Conservation (phyloP, 1,140 invertebrate genomes). For the Pararge aegeria region DNA sequence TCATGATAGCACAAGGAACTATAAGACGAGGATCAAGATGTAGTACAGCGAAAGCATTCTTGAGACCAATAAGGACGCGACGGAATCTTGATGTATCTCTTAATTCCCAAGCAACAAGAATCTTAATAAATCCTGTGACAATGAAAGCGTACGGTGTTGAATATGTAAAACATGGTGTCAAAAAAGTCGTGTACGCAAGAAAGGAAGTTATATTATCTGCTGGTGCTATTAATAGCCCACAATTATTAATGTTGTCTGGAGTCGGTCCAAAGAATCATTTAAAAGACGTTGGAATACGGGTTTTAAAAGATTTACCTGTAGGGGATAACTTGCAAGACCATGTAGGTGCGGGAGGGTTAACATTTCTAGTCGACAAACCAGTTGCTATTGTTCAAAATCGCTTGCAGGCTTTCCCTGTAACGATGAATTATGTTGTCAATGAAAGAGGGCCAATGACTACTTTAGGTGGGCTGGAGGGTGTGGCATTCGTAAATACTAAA, state of each 20-base stretch:
- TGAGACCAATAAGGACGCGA: slow-evolving; percentile 87
- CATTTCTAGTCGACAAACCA: slow-evolving; percentile 88
- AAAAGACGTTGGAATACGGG: slow-evolving; percentile 83
- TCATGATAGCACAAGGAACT: slow-evolving; percentile 94
- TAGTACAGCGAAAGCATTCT: slow-evolving; percentile 94
- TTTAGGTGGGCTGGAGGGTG: slow-evolving; percentile 90
- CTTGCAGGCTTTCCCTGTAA: slow-evolving; percentile 86
- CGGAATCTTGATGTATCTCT: slow-evolving; percentile 90
- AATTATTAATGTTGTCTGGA: slow-evolving; percentile 93
- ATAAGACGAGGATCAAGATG: slow-evolving; percentile 92
- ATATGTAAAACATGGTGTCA: slow-evolving; percentile 85
- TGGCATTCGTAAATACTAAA: slow-evolving; percentile 91
- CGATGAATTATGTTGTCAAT: slow-evolving; percentile 88
- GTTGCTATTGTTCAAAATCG: slow-evolving; percentile 87
- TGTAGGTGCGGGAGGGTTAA: slow-evolving; percentile 89
- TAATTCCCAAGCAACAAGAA: slow-evolving; percentile 86
- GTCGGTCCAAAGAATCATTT: slow-evolving; percentile 90
- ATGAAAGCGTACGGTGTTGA: slow-evolving; percentile 88
- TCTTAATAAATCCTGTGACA: slow-evolving; percentile 86
- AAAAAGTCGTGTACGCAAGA: slow-evolving; percentile 83
- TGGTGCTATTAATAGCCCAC: slow-evolving; percentile 89
- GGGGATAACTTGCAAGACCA: slow-evolving; percentile 92
- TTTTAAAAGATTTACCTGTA: slow-evolving; percentile 87
- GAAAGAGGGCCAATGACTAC: slow-evolving; percentile 91
- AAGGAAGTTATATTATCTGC: slow-evolving; percentile 91